Percentiles rank a stretch among this genome's conserved stretches.
Conservation (phyloP, 2,888 invertebrate species). For the Metallyticus violacea region DNA sequence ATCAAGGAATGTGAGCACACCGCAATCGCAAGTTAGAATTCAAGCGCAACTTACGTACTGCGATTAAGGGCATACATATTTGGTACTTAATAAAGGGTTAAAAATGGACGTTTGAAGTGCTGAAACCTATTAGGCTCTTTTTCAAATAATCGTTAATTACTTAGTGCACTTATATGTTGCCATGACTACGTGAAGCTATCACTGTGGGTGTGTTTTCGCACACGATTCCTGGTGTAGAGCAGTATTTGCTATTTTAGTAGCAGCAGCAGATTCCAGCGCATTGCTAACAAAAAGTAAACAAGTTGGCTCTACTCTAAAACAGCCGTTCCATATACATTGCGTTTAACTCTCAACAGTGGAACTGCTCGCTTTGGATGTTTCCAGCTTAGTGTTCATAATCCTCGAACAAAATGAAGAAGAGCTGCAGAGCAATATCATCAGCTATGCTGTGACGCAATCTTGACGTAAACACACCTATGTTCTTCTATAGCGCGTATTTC, state of each 20-base stretch:
- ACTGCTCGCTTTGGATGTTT: neutral
- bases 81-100: too few relatives aligned
- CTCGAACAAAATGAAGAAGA: neutral
- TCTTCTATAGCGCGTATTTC: too few relatives aligned
- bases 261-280: neutral
- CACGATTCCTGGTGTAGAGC: neutral
- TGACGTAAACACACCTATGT: neutral
- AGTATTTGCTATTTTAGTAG: neutral
- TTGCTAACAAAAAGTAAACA: neutral
- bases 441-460: neutral
- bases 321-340: neutral
- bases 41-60: too few relatives aligned
- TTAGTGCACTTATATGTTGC: too few relatives aligned
- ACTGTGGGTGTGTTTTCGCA: neutral
- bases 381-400: neutral
- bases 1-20: too few relatives aligned
- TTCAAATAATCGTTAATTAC: too few relatives aligned
- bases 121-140: too few relatives aligned
- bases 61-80: too few relatives aligned
- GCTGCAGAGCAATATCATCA: neutral
- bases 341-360: neutral
- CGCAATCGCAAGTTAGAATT: too few relatives aligned
- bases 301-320: neutral
- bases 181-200: neutral
- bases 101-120: too few relatives aligned